These are phyloP conservation scores for Triops longicaudatus DNA, from an alignment of 1,140 invertebrate genomes.

Conservation along the genomic window DNA sequence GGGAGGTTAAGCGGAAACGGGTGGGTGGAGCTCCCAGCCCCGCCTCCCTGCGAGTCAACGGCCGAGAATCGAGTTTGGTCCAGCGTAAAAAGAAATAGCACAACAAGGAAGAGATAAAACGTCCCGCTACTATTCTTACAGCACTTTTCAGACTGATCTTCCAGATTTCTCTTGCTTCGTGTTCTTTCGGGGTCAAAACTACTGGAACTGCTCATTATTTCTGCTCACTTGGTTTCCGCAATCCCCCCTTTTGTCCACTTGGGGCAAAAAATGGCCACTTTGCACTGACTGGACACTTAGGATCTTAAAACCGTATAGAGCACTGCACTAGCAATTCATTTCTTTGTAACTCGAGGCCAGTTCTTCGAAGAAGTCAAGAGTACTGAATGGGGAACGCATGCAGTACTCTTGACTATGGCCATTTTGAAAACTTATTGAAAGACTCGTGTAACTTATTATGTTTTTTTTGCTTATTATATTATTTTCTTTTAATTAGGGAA, in stretches of 20 bases:
- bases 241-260: not conserved
- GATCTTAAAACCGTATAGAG: not conserved
- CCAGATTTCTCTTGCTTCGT: not conserved
- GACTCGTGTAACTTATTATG: not conserved
- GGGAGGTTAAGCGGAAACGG: too few relatives aligned
- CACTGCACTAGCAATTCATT: not conserved
- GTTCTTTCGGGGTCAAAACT: not conserved
- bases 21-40: too few relatives aligned
- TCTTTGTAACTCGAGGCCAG: not conserved
- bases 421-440: not conserved
- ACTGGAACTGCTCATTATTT: not conserved
- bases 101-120: conserved; percentile 7
- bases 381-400: not conserved
- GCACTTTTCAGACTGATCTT: not conserved
- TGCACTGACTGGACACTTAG: not conserved
- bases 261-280: not conserved
- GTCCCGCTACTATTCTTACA: not conserved
- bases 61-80: not conserved
- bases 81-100: not conserved
- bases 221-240: not conserved
- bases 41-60: too few relatives aligned
- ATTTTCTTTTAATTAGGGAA: too few relatives aligned
- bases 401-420: not conserved
- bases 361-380: too few relatives aligned
- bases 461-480: not conserved